phyloP scores from a whole-genome alignment of 2,888 invertebrate species.

The Mythimna impura region DNA sequence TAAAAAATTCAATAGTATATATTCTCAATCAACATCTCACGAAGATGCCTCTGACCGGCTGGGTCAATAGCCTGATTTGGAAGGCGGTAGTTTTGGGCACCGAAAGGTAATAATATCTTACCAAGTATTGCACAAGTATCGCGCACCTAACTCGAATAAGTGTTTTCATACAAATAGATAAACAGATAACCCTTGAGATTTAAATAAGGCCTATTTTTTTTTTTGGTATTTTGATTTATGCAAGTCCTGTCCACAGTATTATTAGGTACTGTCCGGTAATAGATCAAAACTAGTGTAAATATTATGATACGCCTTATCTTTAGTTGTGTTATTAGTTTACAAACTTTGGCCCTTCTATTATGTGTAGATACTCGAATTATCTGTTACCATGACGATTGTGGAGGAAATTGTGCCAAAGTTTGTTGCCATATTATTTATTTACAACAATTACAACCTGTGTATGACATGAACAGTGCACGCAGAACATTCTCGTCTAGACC shows the following conservation, averaged over 20 bases:
- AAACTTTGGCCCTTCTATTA: conserved; percentile 48
- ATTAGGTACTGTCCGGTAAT: conserved; percentile 58
- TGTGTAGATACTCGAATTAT: conserved; percentile 1
- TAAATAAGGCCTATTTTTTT: neutral
- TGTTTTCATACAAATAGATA: neutral
- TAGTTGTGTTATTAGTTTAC: conserved; percentile 21
- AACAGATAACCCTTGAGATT: too few relatives aligned
- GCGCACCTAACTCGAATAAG: neutral
- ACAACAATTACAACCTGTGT: conserved; percentile 2
- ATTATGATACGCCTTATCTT: conserved; percentile 65
- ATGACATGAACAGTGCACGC: neutral
- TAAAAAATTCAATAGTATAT: neutral
- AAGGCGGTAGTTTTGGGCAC: neutral
- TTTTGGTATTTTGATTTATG: neutral
- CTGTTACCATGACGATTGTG: conserved; percentile 12
- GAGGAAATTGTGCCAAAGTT: conserved; percentile 2
- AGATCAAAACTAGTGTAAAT: conserved; percentile 69
- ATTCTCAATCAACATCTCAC: neutral
- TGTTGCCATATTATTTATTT: conserved; percentile 14
- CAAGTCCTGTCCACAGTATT: neutral
- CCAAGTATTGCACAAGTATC: neutral
- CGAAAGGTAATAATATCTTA: neutral
- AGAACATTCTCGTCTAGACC: conserved; percentile 13
- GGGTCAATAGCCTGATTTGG: neutral
- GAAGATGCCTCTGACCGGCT: neutral